These are phyloP conservation scores for Agrochola litura DNA, from an alignment of 2,888 invertebrate species.

Conservation along the genomic window DNA sequence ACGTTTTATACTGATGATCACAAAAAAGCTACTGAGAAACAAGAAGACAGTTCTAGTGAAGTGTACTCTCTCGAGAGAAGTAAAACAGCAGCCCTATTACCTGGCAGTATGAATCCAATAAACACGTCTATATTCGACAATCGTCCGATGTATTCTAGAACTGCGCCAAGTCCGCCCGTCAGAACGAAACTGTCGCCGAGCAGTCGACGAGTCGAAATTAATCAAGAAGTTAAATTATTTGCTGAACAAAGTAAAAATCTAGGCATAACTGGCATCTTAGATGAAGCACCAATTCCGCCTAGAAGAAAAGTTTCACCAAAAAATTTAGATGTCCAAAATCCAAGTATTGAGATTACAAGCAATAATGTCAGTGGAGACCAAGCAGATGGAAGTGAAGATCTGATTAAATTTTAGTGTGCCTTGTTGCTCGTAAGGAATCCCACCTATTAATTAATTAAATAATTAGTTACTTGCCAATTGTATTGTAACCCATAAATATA, in stretches of 20 bases:
- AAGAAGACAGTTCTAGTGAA: constrained; percentile 70
- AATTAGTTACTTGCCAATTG: constrained; percentile 62
- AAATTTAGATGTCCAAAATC: constrained; percentile 68
- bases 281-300: constrained; percentile 83
- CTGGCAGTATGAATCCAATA: constrained; percentile 74
- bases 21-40: constrained; percentile 61
- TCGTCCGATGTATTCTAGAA: constrained; percentile 81
- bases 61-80: constrained; percentile 83
- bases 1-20: constrained; percentile 82
- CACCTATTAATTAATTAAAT: constrained; percentile 68
- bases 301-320: constrained; percentile 84
- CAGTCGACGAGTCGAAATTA: constrained; percentile 71
- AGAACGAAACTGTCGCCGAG: constrained; percentile 83
- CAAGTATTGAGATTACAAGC: constrained; percentile 62
- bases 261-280: constrained; percentile 81
- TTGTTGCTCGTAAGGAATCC: constrained; percentile 60
- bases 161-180: constrained; percentile 87
- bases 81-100: constrained; percentile 82
- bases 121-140: constrained; percentile 85
- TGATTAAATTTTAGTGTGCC: constrained; percentile 83
- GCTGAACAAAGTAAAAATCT: constrained; percentile 78
- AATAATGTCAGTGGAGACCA: constrained; percentile 62
- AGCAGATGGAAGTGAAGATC: constrained; percentile 79
- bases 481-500: constrained; percentile 22
- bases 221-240: constrained; percentile 73